phyloP scores from a whole-genome alignment of 2,888 invertebrate genomes.

The Clostera curtula region DNA sequence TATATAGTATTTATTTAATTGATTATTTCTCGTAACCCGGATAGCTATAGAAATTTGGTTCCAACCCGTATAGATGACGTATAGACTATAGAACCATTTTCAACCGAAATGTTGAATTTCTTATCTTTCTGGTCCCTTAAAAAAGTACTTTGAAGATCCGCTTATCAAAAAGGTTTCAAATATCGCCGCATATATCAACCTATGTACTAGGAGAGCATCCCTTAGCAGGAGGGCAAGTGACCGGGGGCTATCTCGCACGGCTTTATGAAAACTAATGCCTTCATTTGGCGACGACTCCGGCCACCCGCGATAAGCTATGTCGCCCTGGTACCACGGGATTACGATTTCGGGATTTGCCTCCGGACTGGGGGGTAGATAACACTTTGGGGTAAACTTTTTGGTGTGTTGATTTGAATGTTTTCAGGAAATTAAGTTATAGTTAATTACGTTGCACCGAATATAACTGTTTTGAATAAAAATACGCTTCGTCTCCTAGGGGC shows the following conservation, averaged over 20 bases:
- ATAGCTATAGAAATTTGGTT: too few relatives aligned
- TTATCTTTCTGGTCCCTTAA: too few relatives aligned
- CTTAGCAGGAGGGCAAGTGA: slow-evolving; percentile 40
- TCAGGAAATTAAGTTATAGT: too few relatives aligned
- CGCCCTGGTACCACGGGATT: slow-evolving; percentile 64
- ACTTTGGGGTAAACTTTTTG: slow-evolving; percentile 42
- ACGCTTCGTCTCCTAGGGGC: too few relatives aligned
- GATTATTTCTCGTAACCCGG: too few relatives aligned
- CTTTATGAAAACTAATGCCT: slow-evolving; percentile 74
- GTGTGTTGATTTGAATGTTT: slow-evolving; percentile 46
- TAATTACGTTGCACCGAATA: too few relatives aligned
- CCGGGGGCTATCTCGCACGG: slow-evolving; percentile 58
- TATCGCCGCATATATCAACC: slow-evolving; percentile 47
- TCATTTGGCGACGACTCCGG: slow-evolving; percentile 63
- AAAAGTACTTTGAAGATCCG: too few relatives aligned
- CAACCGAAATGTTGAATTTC: too few relatives aligned
- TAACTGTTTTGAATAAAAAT: too few relatives aligned
- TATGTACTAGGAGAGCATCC: slow-evolving; percentile 41
- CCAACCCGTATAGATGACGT: too few relatives aligned
- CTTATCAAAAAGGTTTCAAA: slow-evolving; percentile 33
- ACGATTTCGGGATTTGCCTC: slow-evolving; percentile 51
- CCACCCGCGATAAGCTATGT: slow-evolving; percentile 64
- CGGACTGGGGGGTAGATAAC: slow-evolving; percentile 47
- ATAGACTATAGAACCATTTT: too few relatives aligned
- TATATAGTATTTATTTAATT: too few relatives aligned